Conservation (phyloP, 2,113 vertebrate genomes). For the Trematomus loennbergii region DNA sequence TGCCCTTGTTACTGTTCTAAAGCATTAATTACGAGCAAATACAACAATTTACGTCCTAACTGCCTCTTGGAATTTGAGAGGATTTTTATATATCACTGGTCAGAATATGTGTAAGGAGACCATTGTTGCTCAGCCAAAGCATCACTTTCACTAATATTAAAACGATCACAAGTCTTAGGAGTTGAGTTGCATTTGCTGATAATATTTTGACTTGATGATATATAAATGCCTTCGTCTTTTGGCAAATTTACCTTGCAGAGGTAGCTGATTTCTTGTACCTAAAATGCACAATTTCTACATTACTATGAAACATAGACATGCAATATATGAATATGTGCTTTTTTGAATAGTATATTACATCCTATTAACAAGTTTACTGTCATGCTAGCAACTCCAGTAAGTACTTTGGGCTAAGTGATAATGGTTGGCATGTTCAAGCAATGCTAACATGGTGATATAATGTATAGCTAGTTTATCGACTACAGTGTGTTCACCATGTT, state of each 20-base stretch:
- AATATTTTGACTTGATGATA: neutral
- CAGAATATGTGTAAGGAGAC: neutral
- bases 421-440: neutral
- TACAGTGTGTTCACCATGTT: neutral
- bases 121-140: neutral
- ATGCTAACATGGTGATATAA: neutral
- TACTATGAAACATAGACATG: too few relatives aligned
- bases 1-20: neutral
- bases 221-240: too few relatives aligned
- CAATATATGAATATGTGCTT: neutral
- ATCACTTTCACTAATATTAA: neutral
- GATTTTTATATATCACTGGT: too few relatives aligned
- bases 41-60: neutral
- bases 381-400: too few relatives aligned
- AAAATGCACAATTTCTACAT: too few relatives aligned
- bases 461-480: neutral
- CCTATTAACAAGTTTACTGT: neutral
- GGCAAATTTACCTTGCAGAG: neutral
- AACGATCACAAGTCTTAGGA: neutral
- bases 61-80: too few relatives aligned
- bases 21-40: slow-evolving; percentile 18
- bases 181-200: neutral
- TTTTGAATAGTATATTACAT: neutral
- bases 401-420: neutral
- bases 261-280: too few relatives aligned